Evolutionary conservation across 2,888 invertebrate genomes (phyloP).

Genomic region (Acrobasis suavella): DNA sequence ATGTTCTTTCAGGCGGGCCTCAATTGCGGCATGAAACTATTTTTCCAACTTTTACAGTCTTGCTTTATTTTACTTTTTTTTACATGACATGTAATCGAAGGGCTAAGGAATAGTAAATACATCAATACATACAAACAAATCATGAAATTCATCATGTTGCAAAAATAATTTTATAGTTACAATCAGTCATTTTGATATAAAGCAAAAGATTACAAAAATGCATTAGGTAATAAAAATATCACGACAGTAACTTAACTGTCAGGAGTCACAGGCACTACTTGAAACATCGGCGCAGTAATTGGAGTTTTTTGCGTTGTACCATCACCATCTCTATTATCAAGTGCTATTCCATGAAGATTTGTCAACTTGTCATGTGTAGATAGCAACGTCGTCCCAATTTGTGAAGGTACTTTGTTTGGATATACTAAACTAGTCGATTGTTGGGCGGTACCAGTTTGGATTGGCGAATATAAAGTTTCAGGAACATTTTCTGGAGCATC

Average conservation of each 20-base stretch:
- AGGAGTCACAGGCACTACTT: conserved; percentile 52
- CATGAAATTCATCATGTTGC: neutral
- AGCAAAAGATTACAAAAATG: neutral
- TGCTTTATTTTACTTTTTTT: conserved; percentile 1
- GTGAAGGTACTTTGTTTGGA: neutral
- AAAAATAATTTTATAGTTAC: neutral
- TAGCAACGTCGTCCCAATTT: neutral
- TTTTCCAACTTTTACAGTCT: conserved; percentile 30
- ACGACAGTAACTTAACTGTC: conserved; percentile 32
- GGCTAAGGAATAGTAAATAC: too few relatives aligned
- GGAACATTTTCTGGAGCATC: neutral
- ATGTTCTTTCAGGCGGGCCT: conserved; percentile 63
- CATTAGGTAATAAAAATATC: neutral
- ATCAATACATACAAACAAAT: too few relatives aligned
- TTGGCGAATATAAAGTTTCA: conserved; percentile 7
- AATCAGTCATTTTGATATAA: neutral
- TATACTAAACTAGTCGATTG: neutral
- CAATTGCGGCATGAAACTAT: conserved; percentile 73
- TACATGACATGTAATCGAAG: too few relatives aligned
- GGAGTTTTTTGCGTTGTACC: conserved; percentile 20
- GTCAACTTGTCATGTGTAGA: neutral
- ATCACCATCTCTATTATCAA: conserved; percentile 7
- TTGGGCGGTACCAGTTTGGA: neutral
- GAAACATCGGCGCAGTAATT: conserved; percentile 39
- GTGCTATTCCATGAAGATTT: neutral